Base-by-base conservation (phyloP, 2,797 vertebrate genomes). In the Selene dorsalis region DNA sequence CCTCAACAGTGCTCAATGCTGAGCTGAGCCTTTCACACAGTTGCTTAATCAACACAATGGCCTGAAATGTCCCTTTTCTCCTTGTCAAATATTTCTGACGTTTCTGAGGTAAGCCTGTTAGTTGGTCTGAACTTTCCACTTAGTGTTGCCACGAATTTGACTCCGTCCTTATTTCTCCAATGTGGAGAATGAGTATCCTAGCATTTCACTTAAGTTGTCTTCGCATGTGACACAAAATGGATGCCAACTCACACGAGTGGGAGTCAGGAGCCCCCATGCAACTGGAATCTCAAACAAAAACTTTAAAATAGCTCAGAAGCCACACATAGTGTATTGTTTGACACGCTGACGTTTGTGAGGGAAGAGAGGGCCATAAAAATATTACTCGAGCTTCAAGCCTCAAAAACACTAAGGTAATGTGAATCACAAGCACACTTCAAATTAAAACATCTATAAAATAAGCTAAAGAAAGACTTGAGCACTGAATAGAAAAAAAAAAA, bases 111-210 rank as follows among this genome's bases (percentile, higher is more conserved):
- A 93, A 94, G 81, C 89, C 88, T 90, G 91, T 87, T 91, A 87
- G 86, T 88, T 90, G 91, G 88, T 92, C 90, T 82, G 84, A 91
- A 92, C 87, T 81, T 86, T 88, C 87, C 85, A 90, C 88, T 87
- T 91, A 88, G 91, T 89, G 91, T 93, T 92, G 88, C 87, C 89
- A 88, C 86, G 79, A 86, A 84, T 89, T 85, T 77, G 80, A 93
- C 87, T 85, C 79, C 4, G 73, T 89, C 88, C 85, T 80, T 86
- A 83, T 84, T 90, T 93, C 94, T 95, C 94, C 94, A 95, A 95
- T 95, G 94, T 95, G 95, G 94, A 95, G 95, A 93, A 84, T 69
- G 90, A 91, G 85, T 85, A 92, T 63, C 87, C 57, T 61, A 91
- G 88, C 82, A 79, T 84, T 87, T 92, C 82, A 88, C 86, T 90